These are phyloP conservation scores for Drosophila ochracea DNA, from an alignment of 2,888 invertebrate species.

Conservation along the genomic window DNA sequence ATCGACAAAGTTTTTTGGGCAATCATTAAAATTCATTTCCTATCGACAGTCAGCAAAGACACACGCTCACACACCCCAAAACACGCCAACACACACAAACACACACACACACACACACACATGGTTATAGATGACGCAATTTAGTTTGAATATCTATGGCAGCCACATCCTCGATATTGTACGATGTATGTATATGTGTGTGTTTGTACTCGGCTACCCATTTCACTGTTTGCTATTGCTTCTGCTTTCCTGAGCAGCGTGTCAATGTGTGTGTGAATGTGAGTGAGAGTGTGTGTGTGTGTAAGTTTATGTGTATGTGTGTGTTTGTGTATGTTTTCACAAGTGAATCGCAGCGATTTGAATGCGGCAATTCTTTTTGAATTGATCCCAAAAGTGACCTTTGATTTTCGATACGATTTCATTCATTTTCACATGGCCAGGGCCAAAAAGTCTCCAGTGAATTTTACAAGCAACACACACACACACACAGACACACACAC, in stretches of 20 bases:
- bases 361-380: constrained; percentile 81
- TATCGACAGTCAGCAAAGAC: constrained; percentile 72
- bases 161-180: constrained; percentile 32
- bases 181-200: constrained; percentile 1
- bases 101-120: constrained; percentile 20
- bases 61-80: constrained; percentile 22
- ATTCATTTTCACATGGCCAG: constrained; percentile 76
- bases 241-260: constrained; percentile 1
- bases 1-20: constrained; percentile 62
- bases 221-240: constrained; percentile 7
- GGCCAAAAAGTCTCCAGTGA: constrained; percentile 73
- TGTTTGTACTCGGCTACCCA: constrained; percentile 18
- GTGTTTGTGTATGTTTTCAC: constrained; percentile 39
- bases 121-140: constrained; percentile 76
- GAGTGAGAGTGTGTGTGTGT: constrained; percentile 9
- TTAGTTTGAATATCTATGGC: constrained; percentile 76
- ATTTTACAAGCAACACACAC: constrained; percentile 37
- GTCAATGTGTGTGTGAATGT: constrained; percentile 6
- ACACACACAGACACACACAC: constrained; percentile 1
- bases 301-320: neutral
- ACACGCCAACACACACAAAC: constrained; percentile 22
- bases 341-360: constrained; percentile 78
- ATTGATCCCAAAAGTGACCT: constrained; percentile 80
- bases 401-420: constrained; percentile 79
- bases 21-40: constrained; percentile 80